These are phyloP conservation scores for Rallus limicola DNA, from an alignment of 2,113 vertebrate genomes.

Conservation along the genomic window DNA sequence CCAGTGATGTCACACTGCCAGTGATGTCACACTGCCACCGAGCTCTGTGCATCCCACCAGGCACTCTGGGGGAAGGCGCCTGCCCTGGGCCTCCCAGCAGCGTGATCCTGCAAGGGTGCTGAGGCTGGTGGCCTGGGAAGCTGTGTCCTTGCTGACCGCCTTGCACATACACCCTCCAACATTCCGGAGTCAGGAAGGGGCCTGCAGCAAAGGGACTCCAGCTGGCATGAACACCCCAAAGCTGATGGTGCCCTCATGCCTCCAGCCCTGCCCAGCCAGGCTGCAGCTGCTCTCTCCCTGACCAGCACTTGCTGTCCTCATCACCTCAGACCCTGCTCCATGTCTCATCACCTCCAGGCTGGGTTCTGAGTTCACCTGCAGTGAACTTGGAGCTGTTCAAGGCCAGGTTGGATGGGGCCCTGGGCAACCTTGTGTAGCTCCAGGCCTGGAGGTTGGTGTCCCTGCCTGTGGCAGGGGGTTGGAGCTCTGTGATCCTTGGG, in stretches of 20 bases:
- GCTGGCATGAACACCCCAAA: not conserved
- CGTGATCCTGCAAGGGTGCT: not conserved
- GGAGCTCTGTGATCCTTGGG: too few relatives aligned
- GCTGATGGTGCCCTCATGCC: not conserved
- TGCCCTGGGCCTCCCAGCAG: not conserved
- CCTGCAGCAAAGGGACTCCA: not conserved
- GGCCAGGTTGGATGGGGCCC: too few relatives aligned
- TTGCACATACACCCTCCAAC: fast-evolving
- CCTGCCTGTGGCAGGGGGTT: too few relatives aligned
- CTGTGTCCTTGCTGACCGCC: not conserved
- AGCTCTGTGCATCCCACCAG: not conserved
- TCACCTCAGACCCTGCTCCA: not conserved
- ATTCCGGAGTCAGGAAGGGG: not conserved
- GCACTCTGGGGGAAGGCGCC: not conserved
- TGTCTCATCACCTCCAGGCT: not conserved
- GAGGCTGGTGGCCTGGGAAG: not conserved
- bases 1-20: too few relatives aligned
- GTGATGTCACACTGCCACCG: fast-evolving
- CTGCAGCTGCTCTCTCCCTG: not conserved
- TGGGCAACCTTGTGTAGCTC: too few relatives aligned
- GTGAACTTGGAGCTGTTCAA: too few relatives aligned
- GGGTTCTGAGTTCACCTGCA: not conserved
- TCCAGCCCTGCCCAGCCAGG: not conserved
- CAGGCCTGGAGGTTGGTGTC: too few relatives aligned
- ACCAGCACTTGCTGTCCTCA: not conserved